Conservation (phyloP, 2,888 invertebrate genomes). For the Synanthedon tipuliformis region DNA sequence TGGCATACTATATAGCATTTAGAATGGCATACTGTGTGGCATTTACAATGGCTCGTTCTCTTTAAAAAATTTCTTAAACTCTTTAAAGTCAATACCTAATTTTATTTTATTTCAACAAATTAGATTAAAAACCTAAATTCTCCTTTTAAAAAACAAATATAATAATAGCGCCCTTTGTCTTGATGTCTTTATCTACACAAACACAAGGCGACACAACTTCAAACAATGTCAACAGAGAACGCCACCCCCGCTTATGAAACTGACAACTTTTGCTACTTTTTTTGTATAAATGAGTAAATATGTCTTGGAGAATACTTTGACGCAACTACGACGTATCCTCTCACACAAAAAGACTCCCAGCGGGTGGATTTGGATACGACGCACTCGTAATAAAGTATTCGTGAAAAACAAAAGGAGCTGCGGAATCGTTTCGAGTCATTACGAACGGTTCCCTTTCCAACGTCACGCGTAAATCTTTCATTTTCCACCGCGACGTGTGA, state of each 20-base stretch:
- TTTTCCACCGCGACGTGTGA: conserved; percentile 5
- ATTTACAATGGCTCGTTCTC: no score
- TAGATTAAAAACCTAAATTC: no score
- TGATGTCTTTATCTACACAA: no score
- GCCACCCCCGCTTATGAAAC: background rate
- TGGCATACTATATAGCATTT: no score
- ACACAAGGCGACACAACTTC: no score
- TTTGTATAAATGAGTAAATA: background rate
- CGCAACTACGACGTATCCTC: conserved; percentile 2
- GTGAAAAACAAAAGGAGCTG: conserved; percentile 7
- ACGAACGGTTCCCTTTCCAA: conserved; percentile 9
- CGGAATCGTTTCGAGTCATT: conserved; percentile 12
- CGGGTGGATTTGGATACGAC: conserved; percentile 16
- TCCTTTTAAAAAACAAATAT: no score
- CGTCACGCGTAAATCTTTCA: conserved; percentile 14
- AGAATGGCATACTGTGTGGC: no score
- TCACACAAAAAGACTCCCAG: conserved; percentile 9
- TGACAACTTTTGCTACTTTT: background rate
- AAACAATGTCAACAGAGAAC: background rate
- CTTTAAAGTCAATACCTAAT: no score
- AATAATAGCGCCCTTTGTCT: no score
- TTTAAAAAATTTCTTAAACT: no score
- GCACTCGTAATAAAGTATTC: conserved; percentile 8
- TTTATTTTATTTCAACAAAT: no score
- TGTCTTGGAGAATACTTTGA: conserved; percentile 10